Conservation (phyloP, 2,113 vertebrate species). For the Reinhardtius hippoglossoides region DNA sequence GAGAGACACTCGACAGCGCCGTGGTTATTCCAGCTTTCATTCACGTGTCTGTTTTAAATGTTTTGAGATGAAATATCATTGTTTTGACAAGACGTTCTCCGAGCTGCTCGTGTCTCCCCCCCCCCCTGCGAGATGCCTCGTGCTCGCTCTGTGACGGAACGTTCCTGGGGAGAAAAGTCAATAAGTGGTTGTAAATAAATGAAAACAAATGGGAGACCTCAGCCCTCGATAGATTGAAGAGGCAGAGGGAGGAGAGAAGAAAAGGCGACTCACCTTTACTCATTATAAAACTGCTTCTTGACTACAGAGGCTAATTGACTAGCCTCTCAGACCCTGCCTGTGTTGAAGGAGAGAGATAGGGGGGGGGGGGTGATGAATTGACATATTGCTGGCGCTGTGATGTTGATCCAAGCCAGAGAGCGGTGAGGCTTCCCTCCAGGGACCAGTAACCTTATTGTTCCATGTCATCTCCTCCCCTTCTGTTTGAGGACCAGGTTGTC, state of each 20-base stretch:
- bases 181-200: constrained; percentile 74
- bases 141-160: constrained; percentile 52
- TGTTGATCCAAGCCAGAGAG: constrained; percentile 75
- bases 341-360: constrained; percentile 4
- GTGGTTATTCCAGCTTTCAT: constrained; percentile 58
- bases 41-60: constrained; percentile 59
- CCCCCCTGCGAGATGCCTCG: constrained; percentile 43
- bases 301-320: constrained; percentile 65
- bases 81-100: constrained; percentile 71
- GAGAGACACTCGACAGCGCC: constrained; percentile 30
- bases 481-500: constrained; percentile 78
- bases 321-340: constrained; percentile 32
- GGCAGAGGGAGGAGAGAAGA: constrained; percentile 25
- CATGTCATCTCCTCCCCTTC: constrained; percentile 75
- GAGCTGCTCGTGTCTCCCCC: constrained; percentile 49
- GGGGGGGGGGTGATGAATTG: constrained; percentile 64
- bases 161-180: constrained; percentile 68
- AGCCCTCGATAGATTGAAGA: constrained; percentile 51
- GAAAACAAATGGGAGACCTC: constrained; percentile 70
- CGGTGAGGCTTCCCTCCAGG: constrained; percentile 63
- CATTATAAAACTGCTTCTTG: constrained; percentile 56
- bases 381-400: constrained; percentile 69
- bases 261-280: constrained; percentile 48
- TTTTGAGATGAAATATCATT: constrained; percentile 68
- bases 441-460: constrained; percentile 78